phyloP scores from a whole-genome alignment of 2,797 vertebrate species.

The Rousettus madagascariensis region DNA sequence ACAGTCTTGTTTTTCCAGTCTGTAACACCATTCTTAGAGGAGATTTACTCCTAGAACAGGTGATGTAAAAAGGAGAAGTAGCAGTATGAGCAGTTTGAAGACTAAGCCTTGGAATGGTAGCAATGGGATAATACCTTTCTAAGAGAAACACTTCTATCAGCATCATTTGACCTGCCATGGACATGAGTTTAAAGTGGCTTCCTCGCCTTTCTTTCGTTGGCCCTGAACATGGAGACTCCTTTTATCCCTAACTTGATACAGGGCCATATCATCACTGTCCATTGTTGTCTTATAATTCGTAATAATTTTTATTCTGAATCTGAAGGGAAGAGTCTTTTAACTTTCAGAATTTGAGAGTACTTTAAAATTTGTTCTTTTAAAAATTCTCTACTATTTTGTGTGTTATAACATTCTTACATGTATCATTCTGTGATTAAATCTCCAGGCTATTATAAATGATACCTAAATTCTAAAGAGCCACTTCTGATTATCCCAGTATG shows the following conservation, averaged over 20 bases:
- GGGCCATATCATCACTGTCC: not conserved
- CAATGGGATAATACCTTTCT: not conserved
- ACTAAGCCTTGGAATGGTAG: not conserved
- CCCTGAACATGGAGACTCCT: not conserved
- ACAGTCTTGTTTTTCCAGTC: not conserved
- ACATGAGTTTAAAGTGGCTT: conserved; percentile 49
- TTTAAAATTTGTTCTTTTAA: conserved; percentile 55
- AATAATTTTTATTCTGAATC: conserved; percentile 40
- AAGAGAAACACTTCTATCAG: not conserved
- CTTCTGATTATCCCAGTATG: conserved; percentile 45
- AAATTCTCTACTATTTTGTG: not conserved
- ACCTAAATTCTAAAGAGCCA: conserved; percentile 57
- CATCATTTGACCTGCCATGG: not conserved
- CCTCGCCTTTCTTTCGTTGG: not conserved
- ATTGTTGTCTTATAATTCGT: not conserved
- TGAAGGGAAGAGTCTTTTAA: conserved; percentile 27
- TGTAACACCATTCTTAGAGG: not conserved
- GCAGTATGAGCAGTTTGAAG: not conserved
- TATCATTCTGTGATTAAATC: conserved; percentile 69
- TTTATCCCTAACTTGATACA: not conserved
- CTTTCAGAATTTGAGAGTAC: conserved; percentile 41
- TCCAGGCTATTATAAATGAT: conserved; percentile 52
- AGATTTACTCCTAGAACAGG: conserved; percentile 19
- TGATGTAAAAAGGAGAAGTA: not conserved
- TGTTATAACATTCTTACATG: conserved; percentile 32